Percentiles rank a stretch among this genome's conserved stretches.
These are phyloP conservation scores for Drosophila mettleri DNA, from an alignment of 2,888 invertebrate species.

Conservation along the genomic window DNA sequence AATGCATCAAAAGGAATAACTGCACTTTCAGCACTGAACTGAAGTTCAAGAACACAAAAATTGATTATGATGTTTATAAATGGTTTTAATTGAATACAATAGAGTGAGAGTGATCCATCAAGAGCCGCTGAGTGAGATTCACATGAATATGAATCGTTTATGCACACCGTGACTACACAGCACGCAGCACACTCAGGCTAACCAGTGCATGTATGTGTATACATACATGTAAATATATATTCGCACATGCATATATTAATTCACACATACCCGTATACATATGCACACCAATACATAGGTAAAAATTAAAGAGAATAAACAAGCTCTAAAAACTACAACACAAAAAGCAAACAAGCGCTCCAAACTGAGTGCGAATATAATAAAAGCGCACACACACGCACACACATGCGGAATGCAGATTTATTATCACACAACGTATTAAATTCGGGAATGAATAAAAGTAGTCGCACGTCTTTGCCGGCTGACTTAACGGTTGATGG, in stretches of 20 bases:
- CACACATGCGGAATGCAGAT: background rate
- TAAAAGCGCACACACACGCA: background rate
- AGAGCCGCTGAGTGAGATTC: slow-evolving; percentile 43
- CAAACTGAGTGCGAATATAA: slow-evolving; percentile 17
- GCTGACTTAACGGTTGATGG: slow-evolving; percentile 1
- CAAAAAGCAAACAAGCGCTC: slow-evolving; percentile 12
- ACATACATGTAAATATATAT: slow-evolving; percentile 5
- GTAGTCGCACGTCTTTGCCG: slow-evolving; percentile 1
- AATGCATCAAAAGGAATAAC: slow-evolving; percentile 35
- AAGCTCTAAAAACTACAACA: slow-evolving; percentile 31
- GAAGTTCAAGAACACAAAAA: slow-evolving; percentile 79
- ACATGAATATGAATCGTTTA: slow-evolving; percentile 47
- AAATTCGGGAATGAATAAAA: slow-evolving; percentile 32
- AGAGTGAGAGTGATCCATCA: slow-evolving; percentile 63
- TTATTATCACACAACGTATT: slow-evolving; percentile 19
- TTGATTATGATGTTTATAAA: slow-evolving; percentile 72
- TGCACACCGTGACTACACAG: slow-evolving; percentile 12
- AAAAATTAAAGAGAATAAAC: slow-evolving; percentile 39
- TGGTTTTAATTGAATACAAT: slow-evolving; percentile 78
- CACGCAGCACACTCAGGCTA: background rate
- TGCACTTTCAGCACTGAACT: slow-evolving; percentile 64
- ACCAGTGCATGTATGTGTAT: slow-evolving; percentile 7
- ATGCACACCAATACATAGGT: slow-evolving; percentile 7
- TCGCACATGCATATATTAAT: slow-evolving; percentile 10
- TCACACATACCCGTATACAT: background rate